Conservation (phyloP, 1,140 invertebrate genomes). For the Stratiolaelaps scimitus region DNA sequence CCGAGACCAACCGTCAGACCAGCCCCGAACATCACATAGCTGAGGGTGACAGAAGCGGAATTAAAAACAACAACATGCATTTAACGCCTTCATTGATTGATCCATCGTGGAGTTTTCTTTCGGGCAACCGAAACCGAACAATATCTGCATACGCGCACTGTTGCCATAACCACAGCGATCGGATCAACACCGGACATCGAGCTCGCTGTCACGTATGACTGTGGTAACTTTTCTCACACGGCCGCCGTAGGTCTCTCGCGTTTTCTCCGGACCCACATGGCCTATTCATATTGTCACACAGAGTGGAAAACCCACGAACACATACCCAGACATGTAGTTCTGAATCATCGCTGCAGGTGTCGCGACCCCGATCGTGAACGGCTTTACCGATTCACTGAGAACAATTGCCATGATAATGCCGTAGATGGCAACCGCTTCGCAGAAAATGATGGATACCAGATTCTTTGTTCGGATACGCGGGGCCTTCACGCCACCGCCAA, state of each 20-base stretch:
- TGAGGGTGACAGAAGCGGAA: conserved; percentile 1
- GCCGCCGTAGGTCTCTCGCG: too few species aligned
- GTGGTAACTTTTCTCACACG: too few species aligned
- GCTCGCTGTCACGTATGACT: too few species aligned
- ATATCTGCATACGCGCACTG: too few species aligned
- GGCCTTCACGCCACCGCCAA: conserved; percentile 94
- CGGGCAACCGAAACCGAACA: too few species aligned
- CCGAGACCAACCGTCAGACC: conserved; percentile 82
- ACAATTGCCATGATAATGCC: conserved; percentile 97
- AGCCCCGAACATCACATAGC: conserved; percentile 89
- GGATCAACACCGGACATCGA: too few species aligned
- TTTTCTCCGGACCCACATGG: too few species aligned
- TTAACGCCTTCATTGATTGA: neutral
- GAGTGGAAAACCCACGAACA: conserved; percentile 56
- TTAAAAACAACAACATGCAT: conserved; percentile 25
- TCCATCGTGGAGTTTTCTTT: neutral
- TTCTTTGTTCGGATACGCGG: conserved; percentile 99
- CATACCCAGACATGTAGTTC: conserved; percentile 45
- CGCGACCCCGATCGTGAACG: conserved; percentile 22
- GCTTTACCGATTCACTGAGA: conserved; percentile 61
- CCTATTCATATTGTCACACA: too few species aligned
- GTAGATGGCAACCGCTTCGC: conserved; percentile 96
- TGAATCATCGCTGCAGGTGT: neutral
- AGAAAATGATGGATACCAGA: conserved; percentile 97
- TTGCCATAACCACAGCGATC: too few species aligned